Percentiles rank a stretch among this genome's conserved stretches.
Conservation (phyloP, 2,888 invertebrate species). For the Eilema griseolum region DNA sequence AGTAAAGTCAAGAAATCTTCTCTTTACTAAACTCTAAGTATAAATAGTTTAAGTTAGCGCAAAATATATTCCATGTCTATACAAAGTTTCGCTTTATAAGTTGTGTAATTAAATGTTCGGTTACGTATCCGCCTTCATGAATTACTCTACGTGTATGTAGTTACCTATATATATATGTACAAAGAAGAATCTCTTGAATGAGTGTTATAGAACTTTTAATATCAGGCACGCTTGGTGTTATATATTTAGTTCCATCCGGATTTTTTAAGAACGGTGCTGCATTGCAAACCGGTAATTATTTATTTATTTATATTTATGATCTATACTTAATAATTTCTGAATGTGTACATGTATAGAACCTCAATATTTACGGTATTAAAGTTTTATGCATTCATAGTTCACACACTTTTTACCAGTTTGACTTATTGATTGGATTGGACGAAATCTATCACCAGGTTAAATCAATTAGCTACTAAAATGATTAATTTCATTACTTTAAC, state of each 20-base stretch:
- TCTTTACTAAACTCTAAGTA: constrained; percentile 10
- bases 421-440: too few species aligned
- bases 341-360: too few species aligned
- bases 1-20: constrained; percentile 16
- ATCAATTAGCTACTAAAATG: too few species aligned
- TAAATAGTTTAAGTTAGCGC: constrained; percentile 12
- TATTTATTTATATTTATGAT: too few species aligned
- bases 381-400: too few species aligned
- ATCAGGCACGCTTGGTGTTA: too few species aligned
- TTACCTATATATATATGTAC: background rate
- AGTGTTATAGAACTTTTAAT: background rate
- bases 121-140: background rate
- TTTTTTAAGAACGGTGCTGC: background rate
- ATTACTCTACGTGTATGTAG: background rate
- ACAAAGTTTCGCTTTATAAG: constrained; percentile 2
- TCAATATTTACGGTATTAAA: too few species aligned
- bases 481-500: too few species aligned
- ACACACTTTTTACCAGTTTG: too few species aligned
- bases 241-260: background rate
- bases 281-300: background rate
- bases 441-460: too few species aligned
- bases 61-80: background rate
- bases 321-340: too few species aligned
- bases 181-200: background rate
- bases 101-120: background rate